Conservation (phyloP, 2,888 invertebrate species). For the Gasteruption jaculator region DNA sequence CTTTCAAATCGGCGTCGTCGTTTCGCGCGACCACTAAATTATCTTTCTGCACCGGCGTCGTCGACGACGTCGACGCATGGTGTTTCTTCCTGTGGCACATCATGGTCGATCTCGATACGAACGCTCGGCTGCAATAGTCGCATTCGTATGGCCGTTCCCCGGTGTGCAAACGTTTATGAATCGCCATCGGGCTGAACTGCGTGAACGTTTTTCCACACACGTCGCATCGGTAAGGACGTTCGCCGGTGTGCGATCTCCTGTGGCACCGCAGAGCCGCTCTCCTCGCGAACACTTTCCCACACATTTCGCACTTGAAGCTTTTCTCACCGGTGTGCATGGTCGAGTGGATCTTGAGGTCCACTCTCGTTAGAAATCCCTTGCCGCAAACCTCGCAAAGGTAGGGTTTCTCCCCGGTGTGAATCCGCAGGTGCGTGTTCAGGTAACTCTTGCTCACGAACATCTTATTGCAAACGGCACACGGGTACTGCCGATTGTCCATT, state of each 20-base stretch:
- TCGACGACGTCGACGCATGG: conserved; percentile 24
- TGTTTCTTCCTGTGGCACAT: conserved; percentile 60
- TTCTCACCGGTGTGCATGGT: conserved; percentile 63
- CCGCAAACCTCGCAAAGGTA: conserved; percentile 61
- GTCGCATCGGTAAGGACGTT: conserved; percentile 59
- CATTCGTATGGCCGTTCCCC: conserved; percentile 62
- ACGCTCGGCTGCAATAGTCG: conserved; percentile 57
- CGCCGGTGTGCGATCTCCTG: conserved; percentile 58
- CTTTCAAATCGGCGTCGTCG: conserved; percentile 20
- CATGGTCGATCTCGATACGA: conserved; percentile 60
- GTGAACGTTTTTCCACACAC: conserved; percentile 62
- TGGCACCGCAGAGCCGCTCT: conserved; percentile 60
- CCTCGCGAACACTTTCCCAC: conserved; percentile 60
- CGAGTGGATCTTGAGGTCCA: conserved; percentile 59
- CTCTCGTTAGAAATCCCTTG: conserved; percentile 59
- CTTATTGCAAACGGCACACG: conserved; percentile 59
- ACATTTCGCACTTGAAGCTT: conserved; percentile 60
- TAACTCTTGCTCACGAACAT: conserved; percentile 62
- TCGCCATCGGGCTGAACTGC: conserved; percentile 63
- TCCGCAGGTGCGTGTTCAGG: conserved; percentile 57
- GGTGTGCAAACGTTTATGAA: conserved; percentile 60
- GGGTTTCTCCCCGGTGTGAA: conserved; percentile 61
- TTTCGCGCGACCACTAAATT: conserved; percentile 20
- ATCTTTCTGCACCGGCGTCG: conserved; percentile 28
- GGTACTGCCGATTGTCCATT: conserved; percentile 58